A percentile compares a stretch with the other conserved stretches of the same genome.
These are phyloP conservation scores for Drosophila nigrodunni DNA, from an alignment of 1,140 invertebrate genomes.

Conservation along the genomic window DNA sequence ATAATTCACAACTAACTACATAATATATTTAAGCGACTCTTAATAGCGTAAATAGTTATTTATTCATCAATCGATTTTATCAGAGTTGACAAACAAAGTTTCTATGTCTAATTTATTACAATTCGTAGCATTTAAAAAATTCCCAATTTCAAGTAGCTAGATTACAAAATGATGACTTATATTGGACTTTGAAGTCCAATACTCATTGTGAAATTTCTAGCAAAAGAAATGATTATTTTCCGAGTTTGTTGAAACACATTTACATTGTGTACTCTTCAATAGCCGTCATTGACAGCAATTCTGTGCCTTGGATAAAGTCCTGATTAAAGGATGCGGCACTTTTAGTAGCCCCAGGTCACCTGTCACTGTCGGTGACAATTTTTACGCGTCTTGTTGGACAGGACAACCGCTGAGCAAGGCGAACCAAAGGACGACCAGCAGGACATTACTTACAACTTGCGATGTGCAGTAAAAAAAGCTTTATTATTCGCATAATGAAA, in stretches of 20 bases:
- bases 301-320: not conserved
- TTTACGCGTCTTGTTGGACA: conserved; percentile 62
- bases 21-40: too few relatives aligned
- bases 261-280: conserved; percentile 52
- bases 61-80: too few relatives aligned
- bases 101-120: too few relatives aligned
- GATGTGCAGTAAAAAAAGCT: not conserved
- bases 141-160: too few relatives aligned
- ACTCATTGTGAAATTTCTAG: too few relatives aligned
- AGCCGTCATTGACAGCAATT: conserved; percentile 28
- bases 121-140: too few relatives aligned
- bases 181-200: too few relatives aligned
- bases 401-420: conserved; percentile 59
- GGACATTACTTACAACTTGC: not conserved
- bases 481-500: not conserved
- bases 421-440: not conserved
- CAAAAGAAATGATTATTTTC: too few relatives aligned
- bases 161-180: too few relatives aligned
- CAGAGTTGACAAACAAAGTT: too few relatives aligned
- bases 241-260: conserved; percentile 11
- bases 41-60: too few relatives aligned
- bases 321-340: conserved; percentile 24
- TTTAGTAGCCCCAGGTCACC: conserved; percentile 28
- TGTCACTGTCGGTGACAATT: conserved; percentile 76
- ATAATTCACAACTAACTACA: too few relatives aligned